Conservation (phyloP, 2,113 vertebrate species). For the Aythya baeri region DNA sequence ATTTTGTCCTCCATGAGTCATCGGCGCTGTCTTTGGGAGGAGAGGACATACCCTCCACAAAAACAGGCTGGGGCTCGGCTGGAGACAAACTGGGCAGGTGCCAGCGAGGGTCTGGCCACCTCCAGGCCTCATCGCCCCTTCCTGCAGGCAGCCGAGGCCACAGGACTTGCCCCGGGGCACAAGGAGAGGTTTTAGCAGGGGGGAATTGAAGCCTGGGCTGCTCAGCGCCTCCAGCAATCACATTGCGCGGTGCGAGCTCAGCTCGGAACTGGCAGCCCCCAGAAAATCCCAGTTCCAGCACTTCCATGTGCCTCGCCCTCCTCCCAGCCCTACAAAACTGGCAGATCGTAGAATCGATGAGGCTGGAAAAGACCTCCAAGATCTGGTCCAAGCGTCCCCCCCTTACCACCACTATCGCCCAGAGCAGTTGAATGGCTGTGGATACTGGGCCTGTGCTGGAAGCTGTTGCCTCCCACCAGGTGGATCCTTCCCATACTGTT, state of each 20-base stretch:
- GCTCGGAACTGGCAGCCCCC: fast-evolving
- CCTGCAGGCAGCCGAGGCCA: neutral
- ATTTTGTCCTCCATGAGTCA: neutral
- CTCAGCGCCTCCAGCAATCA: fast-evolving
- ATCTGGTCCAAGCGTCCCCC: no score
- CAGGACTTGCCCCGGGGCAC: neutral
- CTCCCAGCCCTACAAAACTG: neutral
- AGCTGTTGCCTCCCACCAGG: fast-evolving
- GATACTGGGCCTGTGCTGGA: neutral
- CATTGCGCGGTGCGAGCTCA: fast-evolving
- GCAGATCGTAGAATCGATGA: no score
- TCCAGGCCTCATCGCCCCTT: neutral
- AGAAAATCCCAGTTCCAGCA: fast-evolving
- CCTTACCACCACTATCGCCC: no score
- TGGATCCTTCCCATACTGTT: neutral
- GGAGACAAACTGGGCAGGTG: fast-evolving
- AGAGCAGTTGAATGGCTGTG: neutral
- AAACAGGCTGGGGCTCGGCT: fast-evolving
- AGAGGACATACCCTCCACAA: fast-evolving
- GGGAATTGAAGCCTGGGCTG: neutral
- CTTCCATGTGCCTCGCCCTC: fast-evolving
- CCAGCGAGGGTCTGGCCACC: neutral
- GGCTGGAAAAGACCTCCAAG: no score
- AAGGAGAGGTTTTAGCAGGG: neutral
- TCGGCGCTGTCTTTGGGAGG: neutral